A percentile compares a stretch with the other conserved stretches of the same genome.
These are phyloP conservation scores for Drosophila kepulauana DNA, from an alignment of 1,140 invertebrate species.

Conservation along the genomic window DNA sequence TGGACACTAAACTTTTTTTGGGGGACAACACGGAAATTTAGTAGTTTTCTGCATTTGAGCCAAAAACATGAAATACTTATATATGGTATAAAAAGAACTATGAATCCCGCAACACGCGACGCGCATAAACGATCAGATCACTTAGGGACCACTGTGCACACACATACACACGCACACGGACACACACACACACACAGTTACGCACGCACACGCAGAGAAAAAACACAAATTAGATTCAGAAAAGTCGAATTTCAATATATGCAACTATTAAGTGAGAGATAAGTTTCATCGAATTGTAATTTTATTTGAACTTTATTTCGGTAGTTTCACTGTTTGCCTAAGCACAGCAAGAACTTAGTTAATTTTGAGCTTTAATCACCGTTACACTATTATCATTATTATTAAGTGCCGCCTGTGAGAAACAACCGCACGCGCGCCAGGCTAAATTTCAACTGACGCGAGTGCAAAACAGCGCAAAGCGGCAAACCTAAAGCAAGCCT, in stretches of 20 bases:
- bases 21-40: slow-evolving; percentile 8
- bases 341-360: neutral
- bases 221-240: slow-evolving; percentile 9
- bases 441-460: slow-evolving; percentile 71
- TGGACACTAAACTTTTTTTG: slow-evolving; percentile 48
- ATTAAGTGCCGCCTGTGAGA: slow-evolving; percentile 21
- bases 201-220: neutral
- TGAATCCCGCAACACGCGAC: slow-evolving; percentile 13
- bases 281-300: slow-evolving; percentile 12
- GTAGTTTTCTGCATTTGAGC: slow-evolving; percentile 40
- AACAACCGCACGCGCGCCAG: slow-evolving; percentile 70
- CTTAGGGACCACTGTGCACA: slow-evolving; percentile 23
- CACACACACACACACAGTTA: neutral
- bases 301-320: slow-evolving; percentile 1
- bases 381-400: slow-evolving; percentile 26
- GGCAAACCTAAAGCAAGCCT: slow-evolving; percentile 9
- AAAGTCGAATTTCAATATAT: slow-evolving; percentile 1
- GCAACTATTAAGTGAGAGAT: neutral
- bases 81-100: slow-evolving; percentile 2
- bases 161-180: neutral
- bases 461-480: slow-evolving; percentile 40
- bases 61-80: slow-evolving; percentile 25
- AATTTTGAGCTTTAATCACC: slow-evolving; percentile 21
- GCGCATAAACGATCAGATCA: slow-evolving; percentile 54
- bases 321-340: neutral